Base-by-base conservation (phyloP, 92 coral and sea anemone genomes). In the Muricea muricata region DNA sequence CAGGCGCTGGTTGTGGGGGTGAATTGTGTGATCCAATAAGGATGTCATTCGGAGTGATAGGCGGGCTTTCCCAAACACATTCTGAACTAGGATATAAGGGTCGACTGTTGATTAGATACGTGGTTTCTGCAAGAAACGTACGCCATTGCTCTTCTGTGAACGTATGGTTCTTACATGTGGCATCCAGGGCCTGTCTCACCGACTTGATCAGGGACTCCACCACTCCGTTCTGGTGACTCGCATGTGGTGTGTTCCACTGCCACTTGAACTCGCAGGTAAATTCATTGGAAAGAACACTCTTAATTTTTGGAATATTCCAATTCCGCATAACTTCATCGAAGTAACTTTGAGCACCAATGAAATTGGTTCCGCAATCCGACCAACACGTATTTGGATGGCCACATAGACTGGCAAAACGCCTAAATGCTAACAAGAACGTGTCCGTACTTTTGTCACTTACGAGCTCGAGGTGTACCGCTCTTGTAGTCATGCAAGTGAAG, bases 201-300 rank as follows among this genome's bases (percentile, higher is more conserved):
- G 94, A 91, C 63, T 81, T 91, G 80, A 91, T 88, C 3, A 90
- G 75, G 57, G 65, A 18, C 47, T 90, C 91, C 0, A 73, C 85
- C 3, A 89, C 93, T 31, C 94, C 94, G 37, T 91, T 91, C 63
- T 88, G 90, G 55, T 91, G 90, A 61, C 92, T 91, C 47, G 94
- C 92, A 52, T 55, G 79, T 2, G 92, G 94, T 0, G 72, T 46
- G 46, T 91, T 91, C 86, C 86, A 91, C 55, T 81, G 70, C 94
- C 94, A 91, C 65, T 85, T 81, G 73, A 91, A 88, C 12, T 91
- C 92, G 48, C 94, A 88, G 1, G 68, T 40, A 40, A 88, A 91
- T 35, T 91, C 92, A 24, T 88, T 82, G 29, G 90, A 39, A 1
- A 82, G 65, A 33, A 73, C 57, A 40, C 78, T 89, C 66, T 77